Base-by-base conservation (phyloP, 2,888 invertebrate genomes). In the Apodemia mormo region DNA sequence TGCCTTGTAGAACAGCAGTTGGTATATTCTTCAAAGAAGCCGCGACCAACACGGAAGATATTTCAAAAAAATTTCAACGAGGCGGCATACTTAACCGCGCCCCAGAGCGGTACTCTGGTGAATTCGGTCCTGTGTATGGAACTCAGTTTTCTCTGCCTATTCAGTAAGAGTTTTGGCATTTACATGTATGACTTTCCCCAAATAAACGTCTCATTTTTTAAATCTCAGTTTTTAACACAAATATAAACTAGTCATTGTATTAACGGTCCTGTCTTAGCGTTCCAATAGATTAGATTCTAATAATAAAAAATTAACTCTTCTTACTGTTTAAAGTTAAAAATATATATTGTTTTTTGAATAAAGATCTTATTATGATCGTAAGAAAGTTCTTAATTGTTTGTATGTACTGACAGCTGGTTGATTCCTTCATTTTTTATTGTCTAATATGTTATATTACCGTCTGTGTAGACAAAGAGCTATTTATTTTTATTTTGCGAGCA, bases 381-480 rank as follows among this genome's bases (percentile, higher is more conserved):
- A 61, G 61, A 61, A 61, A 61, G 61, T 33, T 33, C 61, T 12
- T 30, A 61, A 61, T 61, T 30, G 61, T 61, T 6, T 30, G 58
- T 33, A 33, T 6, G 58, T 61, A 12, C 6, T 61, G 58, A 61
- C 58, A 61, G 58, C 58, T 61, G 58, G 58, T 61, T 58, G 58
- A 58, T 58, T 58, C 58, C 58, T 58, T 58, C 58, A 58, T 58
- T 58, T 58, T 58, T 58, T 58, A 58, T 58, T 58, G 58, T 58
- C 58, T 58, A 58, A 58, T 58, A 58, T 58, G 58, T 58, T 58
- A 58, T 58, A 58, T 58, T 58, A 58, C 58, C 30, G 58, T 58
- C 68, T 45, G 68, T 68, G 65, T 71, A 69, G 71, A 69, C 68
- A 9, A 52, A 68, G 74, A 73, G 74, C 30, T 30, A 12, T 22